phyloP scores from a whole-genome alignment of 2,888 invertebrate genomes.

The Tenthredo amoena region DNA sequence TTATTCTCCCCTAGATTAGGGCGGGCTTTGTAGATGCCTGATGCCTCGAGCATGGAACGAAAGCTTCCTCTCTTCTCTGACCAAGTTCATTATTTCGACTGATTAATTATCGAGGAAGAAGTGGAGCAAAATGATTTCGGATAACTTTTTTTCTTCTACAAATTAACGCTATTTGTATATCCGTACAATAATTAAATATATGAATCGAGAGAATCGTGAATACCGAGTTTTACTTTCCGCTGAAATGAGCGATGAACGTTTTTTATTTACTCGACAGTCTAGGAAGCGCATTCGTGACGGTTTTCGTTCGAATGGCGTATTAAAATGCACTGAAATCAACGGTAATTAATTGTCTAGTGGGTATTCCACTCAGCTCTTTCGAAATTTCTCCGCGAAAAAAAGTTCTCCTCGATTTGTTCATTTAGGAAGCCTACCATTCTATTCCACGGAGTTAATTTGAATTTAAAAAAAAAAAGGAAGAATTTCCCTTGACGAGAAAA shows the following conservation, averaged over 20 bases:
- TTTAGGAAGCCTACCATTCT: conserved; percentile 14
- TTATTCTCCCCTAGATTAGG: conserved; percentile 45
- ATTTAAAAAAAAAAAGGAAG: neutral
- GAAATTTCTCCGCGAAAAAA: neutral
- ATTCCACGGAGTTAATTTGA: neutral
- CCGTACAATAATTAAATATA: too few relatives aligned
- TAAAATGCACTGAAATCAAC: neutral
- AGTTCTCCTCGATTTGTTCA: neutral
- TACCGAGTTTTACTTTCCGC: neutral
- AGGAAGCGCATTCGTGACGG: neutral
- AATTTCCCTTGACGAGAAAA: conserved; percentile 8
- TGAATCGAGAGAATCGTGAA: neutral
- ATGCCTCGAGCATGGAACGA: neutral
- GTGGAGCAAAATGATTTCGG: neutral
- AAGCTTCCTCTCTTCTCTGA: neutral
- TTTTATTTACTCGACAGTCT: neutral
- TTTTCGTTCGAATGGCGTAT: neutral
- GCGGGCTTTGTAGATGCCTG: conserved; percentile 26
- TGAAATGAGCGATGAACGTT: neutral
- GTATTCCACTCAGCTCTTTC: neutral
- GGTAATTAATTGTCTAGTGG: conserved; percentile 10
- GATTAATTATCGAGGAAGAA: neutral
- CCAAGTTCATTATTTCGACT: neutral
- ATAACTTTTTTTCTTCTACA: neutral
- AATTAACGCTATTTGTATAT: neutral